phyloP scores from a whole-genome alignment of 1,140 invertebrate species.

The Trichonephila clavata region DNA sequence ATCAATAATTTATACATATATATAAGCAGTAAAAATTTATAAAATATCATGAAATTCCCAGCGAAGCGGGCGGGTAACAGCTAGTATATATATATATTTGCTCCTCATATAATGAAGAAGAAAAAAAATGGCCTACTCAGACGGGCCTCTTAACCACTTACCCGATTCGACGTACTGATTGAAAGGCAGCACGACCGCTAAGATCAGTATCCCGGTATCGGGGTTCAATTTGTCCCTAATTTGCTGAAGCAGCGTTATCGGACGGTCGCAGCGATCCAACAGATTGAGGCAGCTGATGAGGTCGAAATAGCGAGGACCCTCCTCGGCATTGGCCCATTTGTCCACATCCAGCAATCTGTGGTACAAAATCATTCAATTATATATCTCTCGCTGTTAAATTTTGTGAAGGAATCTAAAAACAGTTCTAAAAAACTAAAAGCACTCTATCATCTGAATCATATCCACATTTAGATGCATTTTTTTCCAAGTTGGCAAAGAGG shows the following conservation, averaged over 20 bases:
- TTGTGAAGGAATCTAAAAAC: no score
- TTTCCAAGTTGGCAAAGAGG: no score
- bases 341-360: constrained; percentile 88
- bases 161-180: constrained; percentile 93
- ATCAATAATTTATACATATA: no score
- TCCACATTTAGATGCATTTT: no score
- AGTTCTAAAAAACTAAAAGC: no score
- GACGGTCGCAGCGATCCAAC: constrained; percentile 92
- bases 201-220: constrained; percentile 86
- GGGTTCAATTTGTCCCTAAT: constrained; percentile 85
- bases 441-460: no score
- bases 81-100: no score
- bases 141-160: constrained; percentile 78
- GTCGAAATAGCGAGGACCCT: constrained; percentile 85
- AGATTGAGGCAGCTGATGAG: constrained; percentile 94
- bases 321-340: constrained; percentile 85
- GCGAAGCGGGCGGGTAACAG: no score
- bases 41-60: no score
- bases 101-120: no score
- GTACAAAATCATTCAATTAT: constrained; percentile 35
- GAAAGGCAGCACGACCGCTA: constrained; percentile 94
- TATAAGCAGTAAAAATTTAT: no score
- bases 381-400: no score
- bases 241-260: constrained; percentile 87
- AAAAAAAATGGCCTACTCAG: neutral